Percentiles rank a stretch among this genome's conserved stretches.
These are phyloP conservation scores for Pollimyrus isidori DNA, from an alignment of 2,113 vertebrate species.

Conservation along the genomic window DNA sequence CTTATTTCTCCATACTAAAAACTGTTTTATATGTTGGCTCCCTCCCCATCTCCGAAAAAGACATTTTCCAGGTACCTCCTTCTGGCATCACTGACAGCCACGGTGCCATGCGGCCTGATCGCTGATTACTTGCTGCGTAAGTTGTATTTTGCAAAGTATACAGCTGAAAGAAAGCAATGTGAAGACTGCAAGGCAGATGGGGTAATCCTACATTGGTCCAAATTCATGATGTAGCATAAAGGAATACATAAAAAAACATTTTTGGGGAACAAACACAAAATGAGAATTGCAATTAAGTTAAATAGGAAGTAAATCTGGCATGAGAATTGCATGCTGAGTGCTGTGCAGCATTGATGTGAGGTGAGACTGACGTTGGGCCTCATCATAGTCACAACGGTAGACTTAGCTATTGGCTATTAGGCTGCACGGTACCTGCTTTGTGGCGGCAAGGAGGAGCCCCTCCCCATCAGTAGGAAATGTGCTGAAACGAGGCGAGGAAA, in stretches of 20 bases:
- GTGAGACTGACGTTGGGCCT: neutral
- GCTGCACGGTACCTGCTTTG: neutral
- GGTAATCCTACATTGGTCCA: neutral
- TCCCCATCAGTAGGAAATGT: neutral
- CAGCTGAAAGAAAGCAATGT: neutral
- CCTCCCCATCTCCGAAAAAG: neutral
- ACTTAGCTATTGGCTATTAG: neutral
- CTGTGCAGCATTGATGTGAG: neutral
- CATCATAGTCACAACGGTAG: neutral
- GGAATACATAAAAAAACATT: neutral
- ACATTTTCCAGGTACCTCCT: neutral
- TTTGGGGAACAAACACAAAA: neutral
- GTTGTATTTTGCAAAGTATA: constrained; percentile 8
- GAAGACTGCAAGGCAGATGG: neutral
- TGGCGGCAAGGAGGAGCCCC: neutral
- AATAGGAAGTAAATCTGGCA: neutral
- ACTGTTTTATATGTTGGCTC: neutral
- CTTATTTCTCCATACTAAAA: neutral
- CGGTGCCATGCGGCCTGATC: neutral
- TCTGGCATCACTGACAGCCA: neutral
- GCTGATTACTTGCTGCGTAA: neutral
- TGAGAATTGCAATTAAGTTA: neutral
- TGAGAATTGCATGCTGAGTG: neutral
- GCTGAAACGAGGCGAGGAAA: neutral
- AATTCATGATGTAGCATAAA: neutral